Percentiles rank a stretch among this genome's conserved stretches.
Evolutionary conservation across 2,113 vertebrate genomes (phyloP).

Genomic region (Steatornis caripensis): DNA sequence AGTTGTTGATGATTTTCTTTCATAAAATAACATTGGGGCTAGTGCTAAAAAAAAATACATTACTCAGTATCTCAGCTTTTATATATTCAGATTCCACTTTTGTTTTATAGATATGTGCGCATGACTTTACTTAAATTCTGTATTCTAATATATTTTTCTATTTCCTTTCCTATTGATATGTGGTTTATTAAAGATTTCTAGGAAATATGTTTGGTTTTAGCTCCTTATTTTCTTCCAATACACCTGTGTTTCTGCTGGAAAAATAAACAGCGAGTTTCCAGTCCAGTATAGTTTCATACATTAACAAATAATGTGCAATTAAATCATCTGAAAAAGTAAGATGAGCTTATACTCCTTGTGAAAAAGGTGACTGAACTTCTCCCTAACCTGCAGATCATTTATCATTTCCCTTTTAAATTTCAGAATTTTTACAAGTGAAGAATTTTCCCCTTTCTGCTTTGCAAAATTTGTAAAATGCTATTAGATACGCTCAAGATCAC

Average conservation of each 20-base stretch:
- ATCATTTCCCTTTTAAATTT: neutral
- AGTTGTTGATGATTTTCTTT: neutral
- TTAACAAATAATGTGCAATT: neutral
- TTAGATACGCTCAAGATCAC: neutral
- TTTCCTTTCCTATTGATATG: neutral
- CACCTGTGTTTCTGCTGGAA: neutral
- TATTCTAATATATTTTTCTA: neutral
- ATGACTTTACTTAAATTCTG: neutral
- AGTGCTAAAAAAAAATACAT: neutral
- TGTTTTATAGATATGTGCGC: neutral
- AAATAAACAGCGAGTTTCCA: neutral
- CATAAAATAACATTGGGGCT: neutral
- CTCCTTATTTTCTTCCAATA: neutral
- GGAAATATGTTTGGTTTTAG: neutral
- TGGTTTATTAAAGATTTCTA: neutral
- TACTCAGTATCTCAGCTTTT: neutral
- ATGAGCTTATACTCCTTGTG: fast-evolving
- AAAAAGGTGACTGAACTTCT: neutral
- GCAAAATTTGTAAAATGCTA: neutral
- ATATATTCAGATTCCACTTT: neutral
- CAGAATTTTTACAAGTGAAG: neutral
- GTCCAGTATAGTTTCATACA: neutral
- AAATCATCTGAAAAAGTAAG: neutral
- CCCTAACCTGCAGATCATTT: neutral
- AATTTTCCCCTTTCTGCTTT: neutral